These are phyloP conservation scores for Chaetorhynchus papuensis DNA, from an alignment of 2,113 vertebrate species.

Conservation along the genomic window DNA sequence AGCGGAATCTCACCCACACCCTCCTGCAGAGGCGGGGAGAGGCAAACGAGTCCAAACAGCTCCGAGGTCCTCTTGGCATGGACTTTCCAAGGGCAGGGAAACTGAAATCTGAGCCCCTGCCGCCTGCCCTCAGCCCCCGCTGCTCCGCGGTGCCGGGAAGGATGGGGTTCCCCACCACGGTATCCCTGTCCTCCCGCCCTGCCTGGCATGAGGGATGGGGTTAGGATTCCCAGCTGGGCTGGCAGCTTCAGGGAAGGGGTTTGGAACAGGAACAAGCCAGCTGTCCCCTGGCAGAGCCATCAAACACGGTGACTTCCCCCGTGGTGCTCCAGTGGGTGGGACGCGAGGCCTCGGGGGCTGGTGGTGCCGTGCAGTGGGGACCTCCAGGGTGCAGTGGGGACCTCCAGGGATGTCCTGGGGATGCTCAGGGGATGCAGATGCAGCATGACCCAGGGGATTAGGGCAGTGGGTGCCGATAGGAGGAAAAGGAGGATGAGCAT, in stretches of 20 bases:
- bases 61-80: background rate
- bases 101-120: background rate
- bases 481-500: background rate
- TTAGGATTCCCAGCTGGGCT: background rate
- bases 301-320: background rate
- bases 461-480: background rate
- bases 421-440: background rate
- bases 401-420: background rate
- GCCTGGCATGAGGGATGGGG: rapidly evolving
- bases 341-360: rapidly evolving
- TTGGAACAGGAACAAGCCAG: background rate
- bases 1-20: background rate
- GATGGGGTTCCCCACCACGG: background rate
- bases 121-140: background rate
- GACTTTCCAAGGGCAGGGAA: background rate
- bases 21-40: background rate
- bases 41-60: background rate
- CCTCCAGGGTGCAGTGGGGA: background rate
- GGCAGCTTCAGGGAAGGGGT: background rate
- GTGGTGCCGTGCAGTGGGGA: rapidly evolving
- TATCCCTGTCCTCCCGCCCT: background rate
- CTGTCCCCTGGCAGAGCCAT: background rate
- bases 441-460: rapidly evolving
- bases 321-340: rapidly evolving
- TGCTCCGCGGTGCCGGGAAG: rapidly evolving